Evolutionary conservation across 2,797 vertebrate species (phyloP).

Genomic region (Alectoris magna): DNA sequence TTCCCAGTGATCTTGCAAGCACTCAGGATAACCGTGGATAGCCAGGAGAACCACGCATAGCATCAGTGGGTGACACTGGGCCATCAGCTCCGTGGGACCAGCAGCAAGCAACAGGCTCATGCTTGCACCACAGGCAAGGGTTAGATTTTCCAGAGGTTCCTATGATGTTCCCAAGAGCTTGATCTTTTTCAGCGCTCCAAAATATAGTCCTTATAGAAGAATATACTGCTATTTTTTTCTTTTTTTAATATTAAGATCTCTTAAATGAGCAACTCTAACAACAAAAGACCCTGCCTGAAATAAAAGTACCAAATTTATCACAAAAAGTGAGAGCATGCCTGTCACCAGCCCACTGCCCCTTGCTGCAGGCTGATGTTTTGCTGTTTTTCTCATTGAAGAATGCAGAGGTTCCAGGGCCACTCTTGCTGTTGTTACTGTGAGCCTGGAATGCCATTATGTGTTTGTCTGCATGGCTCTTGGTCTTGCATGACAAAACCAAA

Average conservation of each 20-base stretch:
- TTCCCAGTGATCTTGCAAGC: neutral
- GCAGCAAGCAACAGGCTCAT: neutral
- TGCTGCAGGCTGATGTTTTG: neutral
- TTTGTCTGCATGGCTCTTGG: constrained; percentile 58
- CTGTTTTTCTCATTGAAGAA: constrained; percentile 3
- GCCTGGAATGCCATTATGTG: constrained; percentile 41
- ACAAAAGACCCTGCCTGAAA: neutral
- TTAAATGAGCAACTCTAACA: neutral
- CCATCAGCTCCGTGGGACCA: accelerated
- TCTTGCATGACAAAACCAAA: constrained; percentile 64
- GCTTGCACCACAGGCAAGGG: accelerated
- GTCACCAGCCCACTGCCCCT: neutral
- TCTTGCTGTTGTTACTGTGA: constrained; percentile 46
- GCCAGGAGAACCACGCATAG: neutral
- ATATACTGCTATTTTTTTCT: neutral
- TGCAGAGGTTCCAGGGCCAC: neutral
- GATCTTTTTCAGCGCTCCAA: neutral
- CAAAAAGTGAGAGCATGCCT: neutral
- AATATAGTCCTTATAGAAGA: neutral
- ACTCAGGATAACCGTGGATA: neutral
- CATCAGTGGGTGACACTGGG: neutral
- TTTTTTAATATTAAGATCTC: neutral
- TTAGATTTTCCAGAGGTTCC: neutral
- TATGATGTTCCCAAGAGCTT: neutral
- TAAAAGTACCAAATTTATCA: neutral